A percentile compares a stretch with the other conserved stretches of the same genome.
phyloP scores from a whole-genome alignment of 2,888 invertebrate genomes.

The Caradrina kadenii region DNA sequence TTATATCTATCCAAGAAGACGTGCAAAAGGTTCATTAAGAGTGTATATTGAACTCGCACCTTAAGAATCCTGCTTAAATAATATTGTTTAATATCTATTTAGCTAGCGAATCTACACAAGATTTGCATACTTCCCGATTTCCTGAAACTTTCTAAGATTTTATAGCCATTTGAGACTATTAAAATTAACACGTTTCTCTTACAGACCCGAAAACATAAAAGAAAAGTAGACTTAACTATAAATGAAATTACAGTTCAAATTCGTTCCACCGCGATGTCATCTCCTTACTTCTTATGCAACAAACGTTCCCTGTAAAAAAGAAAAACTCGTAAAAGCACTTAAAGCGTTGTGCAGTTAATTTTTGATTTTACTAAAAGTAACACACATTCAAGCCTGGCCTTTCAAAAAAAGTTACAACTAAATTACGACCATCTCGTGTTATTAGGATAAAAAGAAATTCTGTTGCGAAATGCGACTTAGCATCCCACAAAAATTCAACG shows the following conservation, averaged over 20 bases:
- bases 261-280: constrained; percentile 8
- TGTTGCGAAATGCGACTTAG: constrained; percentile 10
- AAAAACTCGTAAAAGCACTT: constrained; percentile 34
- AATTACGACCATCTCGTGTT: constrained; percentile 15
- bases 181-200: constrained; percentile 17
- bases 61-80: no score
- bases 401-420: constrained; percentile 16
- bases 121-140: neutral
- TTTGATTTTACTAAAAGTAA: constrained; percentile 19
- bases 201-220: neutral
- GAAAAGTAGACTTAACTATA: neutral
- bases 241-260: constrained; percentile 11
- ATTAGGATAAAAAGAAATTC: constrained; percentile 7
- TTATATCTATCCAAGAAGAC: neutral
- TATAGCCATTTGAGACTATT: neutral
- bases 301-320: constrained; percentile 21
- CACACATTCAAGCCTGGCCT: constrained; percentile 7
- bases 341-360: constrained; percentile 32
- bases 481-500: constrained; percentile 3
- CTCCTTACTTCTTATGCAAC: constrained; percentile 39
- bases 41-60: no score
- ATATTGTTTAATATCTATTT: neutral
- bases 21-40: neutral
- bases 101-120: neutral
- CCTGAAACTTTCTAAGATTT: neutral